Base-by-base conservation (phyloP, 1,140 invertebrate species). In the Drosophila tristis region DNA sequence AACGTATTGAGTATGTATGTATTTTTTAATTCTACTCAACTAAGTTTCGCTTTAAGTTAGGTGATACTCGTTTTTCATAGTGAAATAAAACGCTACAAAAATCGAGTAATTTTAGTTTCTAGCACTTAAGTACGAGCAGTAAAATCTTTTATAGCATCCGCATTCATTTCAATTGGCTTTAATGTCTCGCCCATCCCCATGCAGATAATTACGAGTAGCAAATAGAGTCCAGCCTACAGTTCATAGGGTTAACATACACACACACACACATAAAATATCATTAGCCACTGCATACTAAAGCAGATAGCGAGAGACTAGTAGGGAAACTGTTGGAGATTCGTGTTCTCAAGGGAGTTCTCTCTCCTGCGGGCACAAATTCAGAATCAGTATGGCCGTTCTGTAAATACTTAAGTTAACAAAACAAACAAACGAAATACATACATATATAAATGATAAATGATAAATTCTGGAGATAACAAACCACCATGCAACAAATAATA, bases 31-130 rank as follows among this genome's bases (percentile, higher is more conserved):
- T 87, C 68, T 81, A 75, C 78, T 76, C 78, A 87, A 78, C 74
- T 65, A 78, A 35, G 53, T 75, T 84, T 70, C 59, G 73, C 74
- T 85, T 74, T 75, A 86, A 89, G 71, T 86, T 86, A 86, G 84
- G 71, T 68, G 71, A 82, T 78, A 56, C 67, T 80, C 68, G 72
- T 79, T 76, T 77, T 72, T 72, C 42, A 71, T 77, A 80, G 80
- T 77, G 62, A 76, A 76, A 78, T 85, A 84, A 84, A 77, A 79
- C 20, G 4, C 35, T 65, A 84, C 2, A 1, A 60, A 79, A 87
- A 82, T 60, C 78, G 70, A 86, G 67, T 86, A 87, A 81, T 64
- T 81, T 80, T 86, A 86, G 82, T 76, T 79, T 63, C 49, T 82
- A 86, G 71, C 47, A 26, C 67, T 74, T 25, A 84, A 31, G 31